phyloP scores from a whole-genome alignment of 2,888 invertebrate genomes.

The Adelognathus sp. region DNA sequence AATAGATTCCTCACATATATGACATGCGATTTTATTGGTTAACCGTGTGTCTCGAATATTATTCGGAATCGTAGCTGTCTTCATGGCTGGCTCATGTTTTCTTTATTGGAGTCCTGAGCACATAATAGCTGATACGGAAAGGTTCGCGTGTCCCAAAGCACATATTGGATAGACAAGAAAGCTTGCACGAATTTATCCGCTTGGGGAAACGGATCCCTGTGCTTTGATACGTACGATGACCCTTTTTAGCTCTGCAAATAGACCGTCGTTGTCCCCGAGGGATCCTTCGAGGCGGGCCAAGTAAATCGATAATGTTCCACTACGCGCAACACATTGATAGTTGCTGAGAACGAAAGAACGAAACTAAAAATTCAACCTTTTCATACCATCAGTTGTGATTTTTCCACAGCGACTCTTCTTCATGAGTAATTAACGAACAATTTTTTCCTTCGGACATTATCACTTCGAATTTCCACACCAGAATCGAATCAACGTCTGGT shows the following conservation, averaged over 20 bases:
- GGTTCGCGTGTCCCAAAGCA: not conserved
- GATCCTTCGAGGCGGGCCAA: not conserved
- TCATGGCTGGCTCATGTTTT: not conserved
- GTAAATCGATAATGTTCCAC: constrained; percentile 1
- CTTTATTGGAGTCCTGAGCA: not conserved
- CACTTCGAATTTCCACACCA: not conserved
- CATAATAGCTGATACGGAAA: not conserved
- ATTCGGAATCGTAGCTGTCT: not conserved
- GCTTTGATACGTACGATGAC: constrained; percentile 13
- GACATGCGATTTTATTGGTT: not conserved
- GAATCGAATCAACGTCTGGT: not conserved
- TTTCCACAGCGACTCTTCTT: not conserved
- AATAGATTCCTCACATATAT: not conserved
- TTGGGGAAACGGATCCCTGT: not conserved
- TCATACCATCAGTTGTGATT: not conserved
- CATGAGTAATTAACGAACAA: too few species aligned
- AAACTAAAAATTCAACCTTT: not conserved
- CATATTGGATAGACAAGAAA: not conserved
- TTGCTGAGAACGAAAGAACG: not conserved
- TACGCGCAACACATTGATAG: not conserved
- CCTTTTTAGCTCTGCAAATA: constrained; percentile 24
- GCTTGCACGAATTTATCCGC: not conserved
- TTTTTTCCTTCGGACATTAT: not conserved
- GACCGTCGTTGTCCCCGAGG: not conserved
- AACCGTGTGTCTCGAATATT: not conserved